These are phyloP conservation scores for Pangasius macronema DNA, from an alignment of 2,797 vertebrate species.

Conservation along the genomic window DNA sequence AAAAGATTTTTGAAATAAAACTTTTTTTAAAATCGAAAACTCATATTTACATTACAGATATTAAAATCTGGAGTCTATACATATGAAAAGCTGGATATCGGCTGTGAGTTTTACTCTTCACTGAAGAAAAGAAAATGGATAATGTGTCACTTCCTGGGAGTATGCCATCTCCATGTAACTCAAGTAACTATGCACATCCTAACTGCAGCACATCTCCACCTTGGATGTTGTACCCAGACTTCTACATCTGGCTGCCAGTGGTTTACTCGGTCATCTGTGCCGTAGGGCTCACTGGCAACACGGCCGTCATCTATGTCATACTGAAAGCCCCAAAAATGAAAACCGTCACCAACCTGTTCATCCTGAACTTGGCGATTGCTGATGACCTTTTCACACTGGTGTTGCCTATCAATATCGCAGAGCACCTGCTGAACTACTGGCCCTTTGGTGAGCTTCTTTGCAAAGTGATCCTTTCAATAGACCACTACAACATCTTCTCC, in stretches of 20 bases:
- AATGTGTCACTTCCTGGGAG: conserved; percentile 10
- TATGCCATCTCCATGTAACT: not conserved
- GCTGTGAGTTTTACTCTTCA: not conserved
- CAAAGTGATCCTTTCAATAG: conserved; percentile 78
- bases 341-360: conserved; percentile 79
- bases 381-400: conserved; percentile 81
- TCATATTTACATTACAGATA: conserved; percentile 4
- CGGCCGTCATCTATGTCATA: conserved; percentile 75
- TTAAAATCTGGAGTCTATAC: not conserved
- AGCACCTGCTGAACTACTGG: conserved; percentile 77
- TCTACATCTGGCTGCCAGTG: conserved; percentile 72
- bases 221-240: conserved; percentile 51
- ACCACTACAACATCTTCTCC: conserved; percentile 81
- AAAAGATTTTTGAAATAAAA: not conserved
- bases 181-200: conserved; percentile 1
- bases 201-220: conserved; percentile 27
- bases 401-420: conserved; percentile 78
- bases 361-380: conserved; percentile 79
- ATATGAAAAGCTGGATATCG: conserved; percentile 2
- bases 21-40: not conserved
- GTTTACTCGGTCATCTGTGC: conserved; percentile 78
- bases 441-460: conserved; percentile 80
- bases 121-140: conserved; percentile 19
- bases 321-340: conserved; percentile 77
- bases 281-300: conserved; percentile 75